Base-by-base conservation (phyloP, 2,888 invertebrate genomes). In the Empis stercorea region DNA sequence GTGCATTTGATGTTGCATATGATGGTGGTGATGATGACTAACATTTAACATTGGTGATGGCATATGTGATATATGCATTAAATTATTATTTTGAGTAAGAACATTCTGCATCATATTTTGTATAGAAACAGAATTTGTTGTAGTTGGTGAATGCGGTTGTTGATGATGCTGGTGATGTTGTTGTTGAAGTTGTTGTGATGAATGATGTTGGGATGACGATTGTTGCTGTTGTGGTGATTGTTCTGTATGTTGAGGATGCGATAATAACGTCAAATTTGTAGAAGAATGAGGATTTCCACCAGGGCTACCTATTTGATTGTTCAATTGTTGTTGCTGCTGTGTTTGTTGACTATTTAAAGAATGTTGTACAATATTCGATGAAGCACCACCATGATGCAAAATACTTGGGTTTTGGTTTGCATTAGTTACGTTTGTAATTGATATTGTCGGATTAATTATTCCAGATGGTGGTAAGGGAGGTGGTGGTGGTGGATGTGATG, bases 81-180 rank as follows among this genome's bases (percentile, higher is more conserved):
- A 54, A 58, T 62, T 65, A 30, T 13, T 17, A 43, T 53, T 53
- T 50, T 55, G 55, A 11, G 49, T 44, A 1, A 55, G 34, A 16
- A 62, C 62, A 52, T 64, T 67, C 50, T 66, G 66, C 63, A 68
- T 63, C 53, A 64, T 61, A 49, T 62, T 64, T 44, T 65, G 65
- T 17, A 38, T 10, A 17, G 17, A 4, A 17, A 27, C 23, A 27
- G 23, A 27, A 27, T 27, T 27, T 6, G 4, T 27, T 27, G 23
- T 27, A 42, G 46, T 17, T 45, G 42, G 17, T 36, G 47, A 40
- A 16, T 44, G 44, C 10, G 13, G 41, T 13, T 47, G 34, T 37
- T 46, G 46, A 39, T 51, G 55, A 27, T 59, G 61, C 37, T 13
- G 44, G 13, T 45, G 46, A 15, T 48, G 48, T n/a, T 48, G 45